Evolutionary conservation across 1,140 invertebrate species (phyloP).

Genomic region (Nasonia vitripennis): DNA sequence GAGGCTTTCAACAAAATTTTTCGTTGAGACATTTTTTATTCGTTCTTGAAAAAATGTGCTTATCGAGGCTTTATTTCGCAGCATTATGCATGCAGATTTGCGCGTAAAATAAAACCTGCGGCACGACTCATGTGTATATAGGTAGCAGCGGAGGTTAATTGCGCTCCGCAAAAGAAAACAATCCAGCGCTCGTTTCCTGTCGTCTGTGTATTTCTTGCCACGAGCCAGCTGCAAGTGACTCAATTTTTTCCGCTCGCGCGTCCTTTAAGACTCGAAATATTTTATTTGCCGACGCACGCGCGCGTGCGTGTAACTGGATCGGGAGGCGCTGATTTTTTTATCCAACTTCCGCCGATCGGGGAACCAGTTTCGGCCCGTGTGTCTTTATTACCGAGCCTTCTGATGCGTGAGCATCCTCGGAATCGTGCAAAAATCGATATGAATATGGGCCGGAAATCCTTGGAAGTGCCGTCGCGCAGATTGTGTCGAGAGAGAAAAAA

Average conservation of each 20-base stretch:
- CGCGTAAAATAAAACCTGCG: neutral
- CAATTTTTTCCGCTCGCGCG: neutral
- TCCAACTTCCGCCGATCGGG: conserved; percentile 41
- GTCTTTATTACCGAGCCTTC: conserved; percentile 20
- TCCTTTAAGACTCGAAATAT: conserved; percentile 31
- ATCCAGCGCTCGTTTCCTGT: conserved; percentile 33
- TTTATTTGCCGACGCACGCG: conserved; percentile 13
- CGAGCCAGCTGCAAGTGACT: neutral
- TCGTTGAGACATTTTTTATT: no score
- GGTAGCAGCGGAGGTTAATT: conserved; percentile 23
- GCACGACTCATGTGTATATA: neutral
- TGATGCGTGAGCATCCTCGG: conserved; percentile 27
- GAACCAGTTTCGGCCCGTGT: conserved; percentile 35
- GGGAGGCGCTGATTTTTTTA: conserved; percentile 39
- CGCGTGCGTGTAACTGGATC: conserved; percentile 5
- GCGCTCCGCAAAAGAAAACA: conserved; percentile 39
- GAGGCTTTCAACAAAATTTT: no score
- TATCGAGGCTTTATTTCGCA: neutral
- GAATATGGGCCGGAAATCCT: conserved; percentile 12
- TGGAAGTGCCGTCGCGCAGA: neutral
- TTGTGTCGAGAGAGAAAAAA: neutral
- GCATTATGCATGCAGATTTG: neutral
- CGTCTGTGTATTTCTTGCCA: conserved; percentile 13
- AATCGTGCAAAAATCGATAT: conserved; percentile 38
- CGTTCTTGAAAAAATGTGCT: no score